Evolutionary conservation across 2,888 invertebrate species (phyloP), one percentile per base, ranked within the genome.

Genomic region (Sinhomidia bicolor): DNA sequence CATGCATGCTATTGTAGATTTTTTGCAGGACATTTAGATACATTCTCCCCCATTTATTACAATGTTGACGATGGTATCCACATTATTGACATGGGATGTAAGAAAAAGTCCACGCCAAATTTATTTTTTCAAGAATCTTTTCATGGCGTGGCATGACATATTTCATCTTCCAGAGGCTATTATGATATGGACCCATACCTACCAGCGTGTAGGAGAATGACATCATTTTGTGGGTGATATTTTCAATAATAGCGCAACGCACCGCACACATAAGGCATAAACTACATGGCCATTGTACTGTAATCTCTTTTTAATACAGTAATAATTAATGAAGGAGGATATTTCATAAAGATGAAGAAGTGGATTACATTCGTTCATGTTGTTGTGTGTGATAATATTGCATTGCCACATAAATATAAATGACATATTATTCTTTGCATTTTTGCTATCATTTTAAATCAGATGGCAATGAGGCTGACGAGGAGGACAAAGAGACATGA

Each of bases 231-330:
- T 2, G 26, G 71, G 12, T 23, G 74, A 26, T n/a, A n/a, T n/a
- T n/a, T n/a, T n/a, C n/a, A n/a, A n/a, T n/a, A n/a, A n/a, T n/a
- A n/a, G n/a, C n/a, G n/a, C n/a, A n/a, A n/a, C n/a, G n/a, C 44
- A 7, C 26, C 26, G 14, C 51, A 71, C 41, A 41, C 44, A 23
- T 23, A 7, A 54, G 7, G 9, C n/a, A n/a, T 12, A 32, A 57
- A 79, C 1, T 79, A 29, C 47, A 68, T 81, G 81, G 82, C 51
- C 68, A 82, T 82, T 82, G 82, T 68, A 68, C 68, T 82, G 20
- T 82, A 82, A 82, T 82, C 82, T 32, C 29, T 68, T 82, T 82
- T 65, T 68, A 82, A 82, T 82, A 36, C 29, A 51, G 74, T 74
- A 74, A 51, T 74, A 10, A 74, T 74, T 29, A 51, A 20, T 14